Conservation (phyloP, 2,888 invertebrate species). For the Strigamia crassipes region DNA sequence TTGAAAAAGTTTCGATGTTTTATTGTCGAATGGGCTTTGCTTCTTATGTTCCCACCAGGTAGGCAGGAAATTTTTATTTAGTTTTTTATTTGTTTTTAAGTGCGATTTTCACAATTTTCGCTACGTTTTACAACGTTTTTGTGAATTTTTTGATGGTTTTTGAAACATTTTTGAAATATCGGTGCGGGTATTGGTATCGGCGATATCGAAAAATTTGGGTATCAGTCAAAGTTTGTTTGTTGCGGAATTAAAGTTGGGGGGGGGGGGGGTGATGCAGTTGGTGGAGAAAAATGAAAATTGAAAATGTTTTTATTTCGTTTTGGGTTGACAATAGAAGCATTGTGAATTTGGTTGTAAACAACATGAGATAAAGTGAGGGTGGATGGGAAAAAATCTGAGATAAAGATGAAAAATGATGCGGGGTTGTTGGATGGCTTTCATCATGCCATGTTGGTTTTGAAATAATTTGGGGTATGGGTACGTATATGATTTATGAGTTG, state of each 20-base stretch:
- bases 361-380: neutral
- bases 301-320: neutral
- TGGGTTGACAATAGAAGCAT: neutral
- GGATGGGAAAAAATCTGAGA: neutral
- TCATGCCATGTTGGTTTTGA: neutral
- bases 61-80: neutral
- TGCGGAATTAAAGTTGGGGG: neutral
- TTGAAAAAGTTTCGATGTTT: constrained; percentile 47
- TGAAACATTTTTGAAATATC: too few species aligned
- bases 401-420: constrained; percentile 30
- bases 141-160: too few species aligned
- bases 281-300: neutral
- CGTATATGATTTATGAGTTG: neutral
- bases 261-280: too few species aligned
- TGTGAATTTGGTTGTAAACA: neutral
- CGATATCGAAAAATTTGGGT: too few species aligned
- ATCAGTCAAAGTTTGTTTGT: too few species aligned
- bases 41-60: constrained; percentile 49
- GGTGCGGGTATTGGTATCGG: too few species aligned
- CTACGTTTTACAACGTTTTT: too few species aligned
- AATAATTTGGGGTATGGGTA: neutral
- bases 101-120: too few species aligned
- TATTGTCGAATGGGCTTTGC: constrained; percentile 48
- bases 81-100: neutral
- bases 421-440: neutral